Base-by-base conservation (phyloP, 2,888 invertebrate species). In the Drosophila siamana region DNA sequence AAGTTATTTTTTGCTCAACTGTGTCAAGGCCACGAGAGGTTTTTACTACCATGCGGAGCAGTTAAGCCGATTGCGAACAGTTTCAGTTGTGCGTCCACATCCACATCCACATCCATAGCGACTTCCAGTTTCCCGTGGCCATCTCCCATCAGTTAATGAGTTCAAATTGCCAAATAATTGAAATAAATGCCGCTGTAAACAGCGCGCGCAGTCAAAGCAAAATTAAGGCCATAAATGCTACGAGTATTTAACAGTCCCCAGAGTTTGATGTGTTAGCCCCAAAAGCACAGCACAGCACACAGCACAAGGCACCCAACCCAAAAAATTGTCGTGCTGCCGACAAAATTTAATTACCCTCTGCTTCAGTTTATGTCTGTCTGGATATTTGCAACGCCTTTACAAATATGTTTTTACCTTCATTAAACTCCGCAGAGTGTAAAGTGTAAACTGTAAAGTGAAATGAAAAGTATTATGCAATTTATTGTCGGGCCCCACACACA, bases 131-230 rank as follows among this genome's bases (percentile, higher is more conserved):
- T 61, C 16, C 52, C 15, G 47, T 48, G 56, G 38, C 41, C 67
- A 70, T 38, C 40, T 56, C 30, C 43, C 61, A 41, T 38, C 38
- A 24, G 55, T 62, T 76, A 67, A 83, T 79, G 73, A 55, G 67
- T 56, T 66, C 48, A 71, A 84, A 77, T 86, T 74, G 70, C 77
- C 77, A 83, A 85, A 85, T 86, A 83, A 85, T 86, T 86, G 76
- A 66, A 70, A 77, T 80, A 75, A 76, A 86, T 69, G 74, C 44
- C 46, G 54, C 56, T 22, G 43, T 61, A 56, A 73, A 64, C 41
- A 24, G 50, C 54, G 52, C 54, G 36, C 26, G 7, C 36, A 38
- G 36, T 57, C 69, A 71, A 68, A 64, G 48, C 67, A 22, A 16
- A 67, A 60, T 74, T 71, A 56, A 75, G 51, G 40, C 44, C 40